A percentile compares a stretch with the other conserved stretches of the same genome.
phyloP scores from a whole-genome alignment of 2,888 invertebrate genomes.

The Chrysotoxum bicinctum region DNA sequence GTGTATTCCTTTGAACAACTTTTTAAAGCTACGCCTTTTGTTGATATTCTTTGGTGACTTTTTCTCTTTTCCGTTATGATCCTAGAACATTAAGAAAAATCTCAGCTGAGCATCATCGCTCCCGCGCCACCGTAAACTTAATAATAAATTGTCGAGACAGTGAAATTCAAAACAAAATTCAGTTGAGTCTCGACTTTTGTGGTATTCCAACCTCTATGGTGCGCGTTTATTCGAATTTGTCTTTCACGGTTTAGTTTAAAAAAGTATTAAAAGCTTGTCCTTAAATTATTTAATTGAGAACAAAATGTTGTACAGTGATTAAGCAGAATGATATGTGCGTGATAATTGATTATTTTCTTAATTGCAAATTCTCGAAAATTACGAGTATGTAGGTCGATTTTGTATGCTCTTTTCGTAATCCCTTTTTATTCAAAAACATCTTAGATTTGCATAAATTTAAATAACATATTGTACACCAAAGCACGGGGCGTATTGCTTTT shows the following conservation, averaged over 20 bases:
- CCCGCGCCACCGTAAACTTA: constrained; percentile 7
- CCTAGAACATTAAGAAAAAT: constrained; percentile 45
- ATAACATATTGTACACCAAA: background rate
- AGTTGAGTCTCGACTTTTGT: constrained; percentile 60
- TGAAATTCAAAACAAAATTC: constrained; percentile 56
- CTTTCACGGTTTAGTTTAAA: background rate
- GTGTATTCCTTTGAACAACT: background rate
- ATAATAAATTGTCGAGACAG: constrained; percentile 34
- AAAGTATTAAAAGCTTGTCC: background rate
- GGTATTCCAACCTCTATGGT: constrained; percentile 19
- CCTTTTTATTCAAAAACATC: background rate
- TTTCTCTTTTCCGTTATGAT: constrained; percentile 54
- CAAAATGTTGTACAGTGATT: background rate
- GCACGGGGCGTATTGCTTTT: background rate
- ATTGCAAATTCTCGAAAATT: background rate
- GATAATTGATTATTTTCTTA: background rate
- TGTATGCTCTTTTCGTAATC: background rate
- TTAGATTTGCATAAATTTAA: background rate
- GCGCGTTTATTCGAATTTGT: background rate
- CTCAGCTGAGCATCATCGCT: constrained; percentile 36
- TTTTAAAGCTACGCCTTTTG: background rate
- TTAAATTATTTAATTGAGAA: background rate
- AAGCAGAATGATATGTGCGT: background rate
- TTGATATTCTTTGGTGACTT: constrained; percentile 46
- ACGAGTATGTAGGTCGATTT: background rate